Percentiles rank a stretch among this genome's conserved stretches.
These are phyloP conservation scores for Copidosoma floridanum DNA, from an alignment of 1,140 invertebrate species.

Conservation along the genomic window DNA sequence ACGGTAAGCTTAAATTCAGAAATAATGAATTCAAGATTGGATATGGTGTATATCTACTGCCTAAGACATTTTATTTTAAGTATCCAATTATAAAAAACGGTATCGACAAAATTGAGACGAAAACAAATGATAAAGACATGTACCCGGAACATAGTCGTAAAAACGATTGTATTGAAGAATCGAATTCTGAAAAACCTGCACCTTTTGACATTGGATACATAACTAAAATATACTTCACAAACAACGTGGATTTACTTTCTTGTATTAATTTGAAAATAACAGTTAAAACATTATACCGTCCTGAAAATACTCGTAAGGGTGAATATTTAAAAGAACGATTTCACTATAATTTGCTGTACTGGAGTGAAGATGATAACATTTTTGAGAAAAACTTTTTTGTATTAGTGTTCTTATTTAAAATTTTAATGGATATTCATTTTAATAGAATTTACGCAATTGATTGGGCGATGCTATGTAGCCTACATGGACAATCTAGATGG, in stretches of 20 bases:
- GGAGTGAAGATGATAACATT: constrained; percentile 67
- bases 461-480: constrained; percentile 65
- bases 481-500: constrained; percentile 60
- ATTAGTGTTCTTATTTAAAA: too few relatives aligned
- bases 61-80: constrained; percentile 67
- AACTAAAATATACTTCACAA: constrained; percentile 58
- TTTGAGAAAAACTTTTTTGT: constrained; percentile 5
- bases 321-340: constrained; percentile 57
- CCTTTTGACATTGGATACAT: constrained; percentile 76
- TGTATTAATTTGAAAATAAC: constrained; percentile 65
- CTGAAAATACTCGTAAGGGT: constrained; percentile 72
- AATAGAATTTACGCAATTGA: constrained; percentile 59
- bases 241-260: constrained; percentile 54
- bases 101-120: constrained; percentile 46
- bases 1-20: constrained; percentile 42
- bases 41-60: constrained; percentile 71
- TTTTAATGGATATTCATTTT: too few relatives aligned
- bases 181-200: constrained; percentile 70
- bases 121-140: constrained; percentile 68
- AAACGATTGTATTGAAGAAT: constrained; percentile 69
- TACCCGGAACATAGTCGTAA: constrained; percentile 81
- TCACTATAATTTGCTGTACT: constrained; percentile 76
- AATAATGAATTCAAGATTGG: constrained; percentile 66
- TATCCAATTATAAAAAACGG: constrained; percentile 40
- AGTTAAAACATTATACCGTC: constrained; percentile 73